Percentiles rank a stretch among this genome's conserved stretches.
Evolutionary conservation across 2,797 vertebrate genomes (phyloP).

Genomic region (Onychomys torridus): DNA sequence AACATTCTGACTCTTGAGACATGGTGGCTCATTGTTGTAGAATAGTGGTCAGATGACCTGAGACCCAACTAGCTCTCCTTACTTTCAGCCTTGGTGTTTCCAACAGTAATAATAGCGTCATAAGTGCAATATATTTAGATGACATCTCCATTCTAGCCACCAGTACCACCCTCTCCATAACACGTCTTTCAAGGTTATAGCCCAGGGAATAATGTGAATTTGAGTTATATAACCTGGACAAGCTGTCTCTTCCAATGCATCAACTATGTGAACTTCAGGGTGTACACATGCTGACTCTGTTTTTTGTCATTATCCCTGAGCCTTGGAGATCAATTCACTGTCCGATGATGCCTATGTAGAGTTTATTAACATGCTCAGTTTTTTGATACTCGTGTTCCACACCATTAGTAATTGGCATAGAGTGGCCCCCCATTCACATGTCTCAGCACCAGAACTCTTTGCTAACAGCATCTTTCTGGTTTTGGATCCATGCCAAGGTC

Average conservation of each 20-base stretch:
- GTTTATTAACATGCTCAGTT: neutral
- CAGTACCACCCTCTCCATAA: neutral
- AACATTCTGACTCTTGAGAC: neutral
- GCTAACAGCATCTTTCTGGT: neutral
- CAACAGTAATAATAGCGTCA: neutral
- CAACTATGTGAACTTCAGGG: neutral
- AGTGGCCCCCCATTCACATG: accelerated
- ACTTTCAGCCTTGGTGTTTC: neutral
- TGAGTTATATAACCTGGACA: neutral
- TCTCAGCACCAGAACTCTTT: neutral
- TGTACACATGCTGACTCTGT: neutral
- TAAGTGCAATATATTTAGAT: neutral
- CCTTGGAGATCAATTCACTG: neutral
- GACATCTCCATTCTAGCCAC: neutral
- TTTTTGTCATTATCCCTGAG: neutral
- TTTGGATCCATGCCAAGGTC: neutral
- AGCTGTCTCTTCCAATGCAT: neutral
- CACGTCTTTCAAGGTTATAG: neutral
- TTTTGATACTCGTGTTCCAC: neutral
- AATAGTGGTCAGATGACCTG: neutral
- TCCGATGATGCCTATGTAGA: neutral
- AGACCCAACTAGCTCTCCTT: neutral
- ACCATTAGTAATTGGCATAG: neutral
- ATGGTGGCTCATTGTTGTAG: neutral
- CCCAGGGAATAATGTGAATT: neutral